Conservation (phyloP, 2,797 vertebrate genomes). For the Helicolenus hilgendorfi region DNA sequence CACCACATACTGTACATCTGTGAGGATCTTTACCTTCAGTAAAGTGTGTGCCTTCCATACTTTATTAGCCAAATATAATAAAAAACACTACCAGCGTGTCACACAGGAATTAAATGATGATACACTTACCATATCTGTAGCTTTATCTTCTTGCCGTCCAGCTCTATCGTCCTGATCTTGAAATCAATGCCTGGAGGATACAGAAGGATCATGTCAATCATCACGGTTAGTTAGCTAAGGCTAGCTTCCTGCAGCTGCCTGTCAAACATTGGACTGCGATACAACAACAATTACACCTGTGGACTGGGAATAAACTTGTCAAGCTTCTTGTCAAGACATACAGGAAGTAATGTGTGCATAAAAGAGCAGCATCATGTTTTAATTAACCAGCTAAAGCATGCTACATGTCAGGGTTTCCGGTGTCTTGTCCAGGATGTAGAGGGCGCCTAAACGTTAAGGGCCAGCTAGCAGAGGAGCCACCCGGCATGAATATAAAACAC, state of each 20-base stretch:
- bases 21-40: too few relatives aligned
- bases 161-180: conserved; percentile 98
- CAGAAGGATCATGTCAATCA: conserved; percentile 41
- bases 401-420: conserved; percentile 34
- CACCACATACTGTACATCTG: background rate
- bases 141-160: conserved; percentile 98
- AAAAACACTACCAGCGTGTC: background rate
- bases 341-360: accelerated
- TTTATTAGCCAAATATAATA: background rate
- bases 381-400: background rate
- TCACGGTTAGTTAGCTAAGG: conserved; percentile 26
- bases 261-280: conserved; percentile 6
- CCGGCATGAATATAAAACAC: conserved; percentile 23
- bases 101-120: background rate
- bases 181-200: conserved; percentile 95
- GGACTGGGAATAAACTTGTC: accelerated
- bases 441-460: background rate
- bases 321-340: background rate
- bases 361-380: background rate
- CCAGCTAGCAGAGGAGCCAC: conserved; percentile 16
- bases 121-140: conserved; percentile 96
- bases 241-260: background rate
- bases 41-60: background rate
- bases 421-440: conserved; percentile 42
- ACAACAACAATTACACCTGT: background rate